phyloP scores from a whole-genome alignment of 2,113 vertebrate species.

The Spheniscus mendiculus region DNA sequence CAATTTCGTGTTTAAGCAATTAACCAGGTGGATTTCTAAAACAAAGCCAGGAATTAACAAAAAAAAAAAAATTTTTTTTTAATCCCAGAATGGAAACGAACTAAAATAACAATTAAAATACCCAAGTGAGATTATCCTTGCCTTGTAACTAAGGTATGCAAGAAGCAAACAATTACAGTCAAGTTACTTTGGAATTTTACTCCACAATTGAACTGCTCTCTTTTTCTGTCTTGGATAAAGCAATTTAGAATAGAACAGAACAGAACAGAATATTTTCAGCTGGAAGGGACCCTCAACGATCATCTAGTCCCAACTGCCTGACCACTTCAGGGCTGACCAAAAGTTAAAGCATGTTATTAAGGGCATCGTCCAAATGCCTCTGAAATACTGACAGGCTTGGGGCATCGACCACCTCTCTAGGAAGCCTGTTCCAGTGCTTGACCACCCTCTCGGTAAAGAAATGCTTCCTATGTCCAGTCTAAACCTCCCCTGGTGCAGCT shows the following conservation, averaged over 20 bases:
- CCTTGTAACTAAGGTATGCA: background rate
- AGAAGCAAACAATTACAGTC: background rate
- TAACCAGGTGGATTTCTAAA: background rate
- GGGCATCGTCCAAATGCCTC: background rate
- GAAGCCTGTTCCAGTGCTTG: background rate
- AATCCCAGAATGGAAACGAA: background rate
- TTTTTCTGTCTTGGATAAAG: background rate
- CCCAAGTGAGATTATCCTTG: background rate
- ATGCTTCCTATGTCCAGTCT: background rate
- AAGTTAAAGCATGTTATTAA: background rate
- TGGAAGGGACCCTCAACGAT: background rate
- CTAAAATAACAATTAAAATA: background rate
- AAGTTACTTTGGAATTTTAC: background rate
- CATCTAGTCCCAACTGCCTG: background rate
- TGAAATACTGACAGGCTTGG: background rate
- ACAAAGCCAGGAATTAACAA: background rate
- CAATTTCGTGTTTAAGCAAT: background rate
- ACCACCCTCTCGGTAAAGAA: background rate
- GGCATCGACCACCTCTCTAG: background rate
- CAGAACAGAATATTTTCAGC: background rate
- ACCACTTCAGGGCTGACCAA: background rate
- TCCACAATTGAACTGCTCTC: background rate
- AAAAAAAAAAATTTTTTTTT: background rate
- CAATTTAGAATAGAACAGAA: background rate
- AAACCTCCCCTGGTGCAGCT: background rate